Evolutionary conservation across 2,797 vertebrate species (phyloP).

Genomic region (Sardinella longiceps): DNA sequence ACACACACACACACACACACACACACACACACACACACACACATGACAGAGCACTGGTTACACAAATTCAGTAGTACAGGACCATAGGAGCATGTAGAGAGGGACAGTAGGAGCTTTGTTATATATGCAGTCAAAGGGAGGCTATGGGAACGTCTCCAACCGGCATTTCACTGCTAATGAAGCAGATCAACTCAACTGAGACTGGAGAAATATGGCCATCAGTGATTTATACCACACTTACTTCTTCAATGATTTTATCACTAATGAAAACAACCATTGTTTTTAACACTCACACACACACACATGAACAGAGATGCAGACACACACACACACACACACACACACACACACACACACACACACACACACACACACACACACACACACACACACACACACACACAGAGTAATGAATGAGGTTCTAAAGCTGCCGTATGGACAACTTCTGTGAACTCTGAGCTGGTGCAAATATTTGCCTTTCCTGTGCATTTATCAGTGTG

Average conservation of each 20-base stretch:
- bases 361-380: slow-evolving; percentile 1
- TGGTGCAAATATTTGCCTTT: slow-evolving; percentile 59
- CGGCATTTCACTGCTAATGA: not conserved
- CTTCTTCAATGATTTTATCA: slow-evolving; percentile 3
- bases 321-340: not conserved
- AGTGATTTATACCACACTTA: not conserved
- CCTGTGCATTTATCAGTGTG: slow-evolving; percentile 56
- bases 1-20: not conserved
- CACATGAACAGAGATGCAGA: not conserved
- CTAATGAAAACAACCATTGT: not conserved
- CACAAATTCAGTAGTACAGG: not conserved
- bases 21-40: slow-evolving; percentile 16
- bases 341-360: not conserved
- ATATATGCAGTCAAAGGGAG: not conserved
- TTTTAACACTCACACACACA: not conserved
- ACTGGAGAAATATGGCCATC: not conserved
- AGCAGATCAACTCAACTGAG: not conserved
- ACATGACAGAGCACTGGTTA: not conserved
- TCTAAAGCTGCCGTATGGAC: slow-evolving; percentile 46
- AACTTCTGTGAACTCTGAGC: slow-evolving; percentile 49
- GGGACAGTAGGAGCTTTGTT: not conserved
- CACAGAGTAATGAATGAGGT: slow-evolving; percentile 50
- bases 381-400: slow-evolving; percentile 39
- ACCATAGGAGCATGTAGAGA: not conserved
- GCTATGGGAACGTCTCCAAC: not conserved